These are phyloP conservation scores for Helobdella robusta DNA, from an alignment of 2,888 invertebrate genomes.

Conservation along the genomic window DNA sequence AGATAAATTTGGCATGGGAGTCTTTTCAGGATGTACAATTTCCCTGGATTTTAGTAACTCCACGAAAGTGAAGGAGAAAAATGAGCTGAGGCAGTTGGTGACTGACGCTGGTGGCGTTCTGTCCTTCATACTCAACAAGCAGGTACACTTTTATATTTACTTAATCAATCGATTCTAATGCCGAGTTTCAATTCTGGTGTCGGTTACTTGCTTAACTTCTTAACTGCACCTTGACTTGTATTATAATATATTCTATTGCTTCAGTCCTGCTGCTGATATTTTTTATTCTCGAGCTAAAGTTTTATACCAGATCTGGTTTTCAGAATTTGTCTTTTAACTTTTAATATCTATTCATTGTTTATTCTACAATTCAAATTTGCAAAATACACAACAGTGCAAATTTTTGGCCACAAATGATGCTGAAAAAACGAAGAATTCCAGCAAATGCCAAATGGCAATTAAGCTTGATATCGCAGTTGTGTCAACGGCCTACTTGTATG, in stretches of 20 bases:
- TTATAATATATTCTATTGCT: no score
- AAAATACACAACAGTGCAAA: conserved; percentile 37
- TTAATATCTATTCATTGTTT: neutral
- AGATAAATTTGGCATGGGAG: conserved; percentile 7
- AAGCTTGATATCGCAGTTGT: conserved; percentile 37
- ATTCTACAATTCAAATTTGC: neutral
- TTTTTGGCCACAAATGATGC: conserved; percentile 40
- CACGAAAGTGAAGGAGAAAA: conserved; percentile 41
- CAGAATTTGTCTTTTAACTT: neutral
- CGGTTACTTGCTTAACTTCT: no score
- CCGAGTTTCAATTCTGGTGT: no score
- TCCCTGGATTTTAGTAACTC: conserved; percentile 41
- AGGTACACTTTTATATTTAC: conserved; percentile 37
- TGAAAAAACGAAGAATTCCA: conserved; percentile 41
- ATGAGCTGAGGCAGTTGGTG: conserved; percentile 39
- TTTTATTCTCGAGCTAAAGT: neutral
- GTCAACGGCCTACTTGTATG: neutral
- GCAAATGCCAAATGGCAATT: conserved; percentile 43
- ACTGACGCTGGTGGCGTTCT: conserved; percentile 44
- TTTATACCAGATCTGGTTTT: neutral
- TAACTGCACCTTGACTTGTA: no score
- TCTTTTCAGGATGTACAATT: conserved; percentile 37
- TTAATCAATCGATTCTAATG: neutral
- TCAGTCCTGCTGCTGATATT: neutral
- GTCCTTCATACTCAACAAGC: conserved; percentile 44